Percentiles rank a stretch among this genome's conserved stretches.
These are phyloP conservation scores for Hecatera dysodea DNA, from an alignment of 2,888 invertebrate species.

Conservation along the genomic window DNA sequence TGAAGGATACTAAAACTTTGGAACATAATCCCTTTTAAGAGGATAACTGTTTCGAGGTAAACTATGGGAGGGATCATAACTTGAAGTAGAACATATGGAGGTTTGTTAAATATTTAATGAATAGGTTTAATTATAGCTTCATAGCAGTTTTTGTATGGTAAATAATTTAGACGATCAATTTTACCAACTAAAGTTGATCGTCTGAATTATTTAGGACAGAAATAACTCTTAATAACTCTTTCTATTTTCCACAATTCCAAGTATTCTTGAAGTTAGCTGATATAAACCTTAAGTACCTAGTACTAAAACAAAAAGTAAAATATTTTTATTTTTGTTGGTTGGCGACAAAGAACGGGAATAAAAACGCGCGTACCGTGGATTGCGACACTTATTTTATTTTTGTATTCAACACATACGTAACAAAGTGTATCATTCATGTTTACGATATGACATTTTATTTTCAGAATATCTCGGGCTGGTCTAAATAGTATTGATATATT, in stretches of 20 bases:
- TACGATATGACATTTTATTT: constrained; percentile 7
- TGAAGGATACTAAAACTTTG: constrained; percentile 28
- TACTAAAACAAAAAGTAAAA: constrained; percentile 42
- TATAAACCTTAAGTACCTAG: constrained; percentile 39
- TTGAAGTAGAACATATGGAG: constrained; percentile 17
- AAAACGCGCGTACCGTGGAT: constrained; percentile 32
- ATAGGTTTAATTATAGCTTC: constrained; percentile 3
- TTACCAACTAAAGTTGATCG: not conserved
- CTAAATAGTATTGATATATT: no score
- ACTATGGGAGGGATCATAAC: constrained; percentile 36
- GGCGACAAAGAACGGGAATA: constrained; percentile 42
- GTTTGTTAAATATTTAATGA: constrained; percentile 42
- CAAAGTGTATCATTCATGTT: constrained; percentile 31
- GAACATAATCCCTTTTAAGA: constrained; percentile 34
- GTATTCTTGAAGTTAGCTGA: constrained; percentile 20
- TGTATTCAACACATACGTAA: constrained; percentile 43
- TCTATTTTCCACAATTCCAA: not conserved
- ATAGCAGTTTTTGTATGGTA: not conserved
- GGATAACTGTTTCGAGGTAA: constrained; percentile 33
- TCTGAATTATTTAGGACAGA: not conserved
- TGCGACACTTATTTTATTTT: constrained; percentile 40
- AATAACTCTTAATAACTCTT: not conserved
- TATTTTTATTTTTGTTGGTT: constrained; percentile 40
- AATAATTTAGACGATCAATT: no score
- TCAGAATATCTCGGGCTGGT: no score